Evolutionary conservation across 2,113 vertebrate genomes (phyloP), one percentile per base, ranked within the genome.

Genomic region (Rhabdomys dilectus): DNA sequence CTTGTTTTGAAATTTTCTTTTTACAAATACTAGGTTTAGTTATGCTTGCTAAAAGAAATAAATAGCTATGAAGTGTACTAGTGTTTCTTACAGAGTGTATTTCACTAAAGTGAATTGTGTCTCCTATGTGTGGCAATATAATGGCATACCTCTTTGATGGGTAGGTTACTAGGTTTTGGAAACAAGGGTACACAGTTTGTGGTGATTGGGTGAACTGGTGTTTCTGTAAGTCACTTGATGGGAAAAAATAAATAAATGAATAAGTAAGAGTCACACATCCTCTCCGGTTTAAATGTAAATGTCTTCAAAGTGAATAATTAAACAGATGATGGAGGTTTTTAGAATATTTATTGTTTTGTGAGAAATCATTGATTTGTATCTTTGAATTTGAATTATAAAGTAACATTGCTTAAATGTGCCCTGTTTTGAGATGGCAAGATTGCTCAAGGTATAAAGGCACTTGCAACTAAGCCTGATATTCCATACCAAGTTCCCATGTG

Each of bases 301-400:
- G 64, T 85, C 91, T 96, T 96, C 80, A 97, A 95, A 98, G 97
- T 96, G 45, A 91, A 91, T 98, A 98, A 98, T 93, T 98, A 98
- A 98, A 17, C 97, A 98, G 98, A 7, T 98, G 97, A 97, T 95
- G 95, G 97, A 98, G 70, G 77, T 97, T 76, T 96, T 96, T 95
- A 95, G 53, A 62, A 17, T 96, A 42, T 73, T 42, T n/a, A 88
- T 91, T 89, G 16, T 89, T 95, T 84, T 92, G 58, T 89, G 36
- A 85, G 31, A 51, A 92, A 81, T 68, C 76, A 58, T 45, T 89
- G 6, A 70, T 80, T 82, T 87, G 15, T 72, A 64, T 82, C 60
- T 88, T 93, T 91, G 75, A 81, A 12, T 81, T n/a, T 88, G 2
- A 84, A 48, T 95, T 91, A 56, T 68, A 66, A 90, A 88, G 90